Evolutionary conservation across 2,797 vertebrate genomes (phyloP).

Genomic region (Catamblyrhynchus diadema): DNA sequence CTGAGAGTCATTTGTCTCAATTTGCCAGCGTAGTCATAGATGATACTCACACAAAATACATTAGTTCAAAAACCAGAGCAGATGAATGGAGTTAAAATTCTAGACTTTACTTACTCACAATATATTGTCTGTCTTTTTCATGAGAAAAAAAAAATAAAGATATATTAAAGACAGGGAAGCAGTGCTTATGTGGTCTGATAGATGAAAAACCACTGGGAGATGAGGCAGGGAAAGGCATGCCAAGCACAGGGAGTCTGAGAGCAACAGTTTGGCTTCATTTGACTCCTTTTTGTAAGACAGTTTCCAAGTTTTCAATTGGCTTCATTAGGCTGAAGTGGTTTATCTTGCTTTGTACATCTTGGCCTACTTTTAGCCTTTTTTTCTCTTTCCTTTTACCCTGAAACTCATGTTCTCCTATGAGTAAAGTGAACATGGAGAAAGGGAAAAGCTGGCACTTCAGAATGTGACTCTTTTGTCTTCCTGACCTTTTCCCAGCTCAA

Average conservation of each 20-base stretch:
- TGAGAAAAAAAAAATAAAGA: background rate
- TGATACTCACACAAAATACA: background rate
- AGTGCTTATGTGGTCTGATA: background rate
- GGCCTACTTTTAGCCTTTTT: background rate
- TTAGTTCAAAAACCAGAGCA: background rate
- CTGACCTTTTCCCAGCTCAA: background rate
- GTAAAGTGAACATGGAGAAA: background rate
- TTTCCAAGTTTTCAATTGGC: background rate
- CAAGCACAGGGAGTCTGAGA: background rate
- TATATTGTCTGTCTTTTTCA: slow-evolving; percentile 7
- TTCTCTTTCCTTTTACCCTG: background rate
- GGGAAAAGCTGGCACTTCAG: background rate
- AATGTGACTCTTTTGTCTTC: background rate
- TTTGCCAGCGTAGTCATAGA: background rate
- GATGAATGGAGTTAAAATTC: slow-evolving; percentile 3
- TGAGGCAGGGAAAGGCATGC: background rate
- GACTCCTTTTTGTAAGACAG: background rate
- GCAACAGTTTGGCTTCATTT: background rate
- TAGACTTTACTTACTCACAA: background rate
- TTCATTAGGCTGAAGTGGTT: background rate
- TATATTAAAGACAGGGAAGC: background rate
- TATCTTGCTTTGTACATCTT: background rate
- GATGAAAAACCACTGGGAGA: background rate
- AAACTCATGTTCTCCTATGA: background rate
- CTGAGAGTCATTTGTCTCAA: background rate